Conservation (phyloP, 92 coral and sea anemone genomes). For the Parazoanthus atlanticus region DNA sequence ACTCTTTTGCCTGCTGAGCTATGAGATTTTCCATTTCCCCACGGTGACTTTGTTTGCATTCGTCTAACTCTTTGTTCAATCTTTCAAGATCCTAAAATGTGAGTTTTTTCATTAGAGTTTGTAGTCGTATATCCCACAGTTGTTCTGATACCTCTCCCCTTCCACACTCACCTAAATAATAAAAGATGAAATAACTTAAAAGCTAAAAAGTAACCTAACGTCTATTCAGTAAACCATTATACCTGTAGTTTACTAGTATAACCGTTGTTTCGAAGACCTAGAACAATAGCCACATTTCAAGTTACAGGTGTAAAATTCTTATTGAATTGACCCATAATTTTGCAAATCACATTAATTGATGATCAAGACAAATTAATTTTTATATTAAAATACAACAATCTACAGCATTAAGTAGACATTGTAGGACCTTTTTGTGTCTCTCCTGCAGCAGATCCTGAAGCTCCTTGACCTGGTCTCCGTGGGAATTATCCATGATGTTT, state of each 20-base stretch:
- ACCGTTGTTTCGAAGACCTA: background rate
- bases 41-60: conserved; percentile 59
- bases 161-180: background rate
- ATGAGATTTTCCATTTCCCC: conserved; percentile 61
- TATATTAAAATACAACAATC: background rate
- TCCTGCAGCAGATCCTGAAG: conserved; percentile 69
- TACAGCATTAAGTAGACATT: background rate
- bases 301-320: too few species aligned
- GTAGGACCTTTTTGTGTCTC: conserved; percentile 65
- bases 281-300: too few species aligned
- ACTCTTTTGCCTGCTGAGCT: conserved; percentile 65
- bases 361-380: too few species aligned
- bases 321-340: background rate
- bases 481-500: conserved; percentile 78
- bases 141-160: background rate
- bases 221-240: background rate
- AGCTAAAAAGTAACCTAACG: background rate
- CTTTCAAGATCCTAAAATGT: conserved; percentile 71
- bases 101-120: background rate
- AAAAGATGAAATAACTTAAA: too few species aligned
- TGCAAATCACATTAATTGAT: background rate
- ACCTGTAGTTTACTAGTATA: background rate
- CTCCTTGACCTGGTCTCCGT: conserved; percentile 79
- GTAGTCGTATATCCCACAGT: background rate
- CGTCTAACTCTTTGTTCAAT: conserved; percentile 62